Evolutionary conservation across 2,888 invertebrate genomes (phyloP), one percentile per base, ranked within the genome.

Genomic region (Dicyrtoma fusca): DNA sequence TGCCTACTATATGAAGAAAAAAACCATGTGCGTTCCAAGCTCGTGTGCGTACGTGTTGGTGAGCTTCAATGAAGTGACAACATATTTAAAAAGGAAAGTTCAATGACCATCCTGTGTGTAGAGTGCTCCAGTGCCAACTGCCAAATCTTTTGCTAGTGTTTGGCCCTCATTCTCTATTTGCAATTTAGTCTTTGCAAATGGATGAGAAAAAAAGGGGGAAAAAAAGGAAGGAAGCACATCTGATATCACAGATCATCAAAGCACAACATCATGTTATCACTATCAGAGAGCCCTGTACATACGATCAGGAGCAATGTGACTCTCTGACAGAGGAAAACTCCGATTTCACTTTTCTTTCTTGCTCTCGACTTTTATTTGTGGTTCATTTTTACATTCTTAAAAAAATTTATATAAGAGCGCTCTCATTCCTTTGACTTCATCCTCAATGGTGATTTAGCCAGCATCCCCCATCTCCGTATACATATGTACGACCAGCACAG

Each of bases 141-240:
- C 70, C 72, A 72, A 72, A 69, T 61, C 72, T 72, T 65, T 68
- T 68, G 51, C 69, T 61, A 47, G 45, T 65, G 65, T 57, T 71
- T 61, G 53, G 59, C 17, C 57, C 71, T 71, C 68, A 68, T 68
- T 68, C 57, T 55, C 68, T 45, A 45, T 68, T 64, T 47, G 47
- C 68, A 42, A 57, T 55, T 68, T n/a, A 59, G 23, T 59, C 42
- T 68, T 45, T 57, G 55, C 25, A 25, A 55, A 57, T 34, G 34
- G 57, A 57, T 2, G 19, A 21, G 44, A 34, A 61, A 26, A 61
- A 55, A 55, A 1, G 25, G 1, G 21, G 21, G 21, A 55, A 55
- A 23, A 25, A 55, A 55, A 8, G 34, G 34, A 34, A 34, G 34
- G 55, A 34, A 13, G 34, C 34, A n/a, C 34, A 59, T 59, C n/a